A percentile compares a stretch with the other conserved stretches of the same genome.
Evolutionary conservation across 2,113 vertebrate species (phyloP).

Genomic region (Lagopus muta): DNA sequence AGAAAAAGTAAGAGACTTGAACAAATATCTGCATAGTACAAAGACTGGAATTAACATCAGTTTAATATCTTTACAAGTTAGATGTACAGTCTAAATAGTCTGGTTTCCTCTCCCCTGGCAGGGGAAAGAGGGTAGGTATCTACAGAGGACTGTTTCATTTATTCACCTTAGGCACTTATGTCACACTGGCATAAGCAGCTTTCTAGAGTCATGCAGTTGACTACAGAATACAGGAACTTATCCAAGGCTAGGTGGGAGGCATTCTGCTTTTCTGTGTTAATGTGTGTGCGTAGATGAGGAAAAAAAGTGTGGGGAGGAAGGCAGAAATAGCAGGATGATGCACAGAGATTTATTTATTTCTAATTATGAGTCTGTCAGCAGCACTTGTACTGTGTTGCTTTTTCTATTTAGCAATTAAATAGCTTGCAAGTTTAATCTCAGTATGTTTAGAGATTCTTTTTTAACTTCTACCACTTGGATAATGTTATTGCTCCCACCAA

Average conservation of each 20-base stretch:
- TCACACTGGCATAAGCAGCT: neutral
- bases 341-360: neutral
- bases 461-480: neutral
- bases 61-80: neutral
- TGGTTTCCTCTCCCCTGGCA: neutral
- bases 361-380: neutral
- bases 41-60: neutral
- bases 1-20: slow-evolving; percentile 89
- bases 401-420: neutral
- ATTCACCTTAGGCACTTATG: neutral
- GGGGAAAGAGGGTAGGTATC: neutral
- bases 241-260: neutral
- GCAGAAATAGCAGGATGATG: neutral
- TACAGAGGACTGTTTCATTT: neutral
- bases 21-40: neutral
- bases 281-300: neutral
- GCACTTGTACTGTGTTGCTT: neutral
- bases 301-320: neutral
- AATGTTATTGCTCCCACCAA: neutral
- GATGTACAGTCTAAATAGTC: neutral
- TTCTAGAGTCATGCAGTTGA: neutral
- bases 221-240: neutral
- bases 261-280: neutral
- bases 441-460: neutral
- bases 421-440: neutral